Conservation (phyloP, 2,888 invertebrate species). For the Netelia fuscicornis region DNA sequence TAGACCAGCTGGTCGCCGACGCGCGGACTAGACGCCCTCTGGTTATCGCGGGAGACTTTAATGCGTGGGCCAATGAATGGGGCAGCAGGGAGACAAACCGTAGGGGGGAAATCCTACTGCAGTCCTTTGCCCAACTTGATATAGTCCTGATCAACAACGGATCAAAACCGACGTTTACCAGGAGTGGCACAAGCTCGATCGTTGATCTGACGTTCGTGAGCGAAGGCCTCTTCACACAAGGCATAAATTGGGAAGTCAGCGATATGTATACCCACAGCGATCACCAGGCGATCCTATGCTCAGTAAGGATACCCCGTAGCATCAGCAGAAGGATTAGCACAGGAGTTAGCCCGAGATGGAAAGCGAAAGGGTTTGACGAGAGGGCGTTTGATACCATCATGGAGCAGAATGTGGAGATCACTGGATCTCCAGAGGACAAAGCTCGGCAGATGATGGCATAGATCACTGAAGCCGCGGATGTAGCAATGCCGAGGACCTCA, state of each 20-base stretch:
- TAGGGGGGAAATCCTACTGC: slow-evolving; percentile 62
- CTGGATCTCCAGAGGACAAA: slow-evolving; percentile 19
- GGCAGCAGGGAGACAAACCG: slow-evolving; percentile 65
- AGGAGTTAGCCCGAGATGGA: background rate
- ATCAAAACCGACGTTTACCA: slow-evolving; percentile 63
- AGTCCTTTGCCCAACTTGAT: slow-evolving; percentile 58
- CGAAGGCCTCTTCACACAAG: slow-evolving; percentile 62
- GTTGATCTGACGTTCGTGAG: slow-evolving; percentile 68
- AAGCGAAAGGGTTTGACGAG: background rate
- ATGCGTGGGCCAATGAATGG: slow-evolving; percentile 70
- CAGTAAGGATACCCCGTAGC: background rate
- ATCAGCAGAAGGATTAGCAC: too few relatives aligned
- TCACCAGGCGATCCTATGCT: slow-evolving; percentile 62
- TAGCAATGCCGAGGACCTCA: slow-evolving; percentile 43
- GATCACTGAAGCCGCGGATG: slow-evolving; percentile 47
- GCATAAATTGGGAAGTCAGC: slow-evolving; percentile 49
- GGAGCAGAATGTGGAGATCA: slow-evolving; percentile 6
- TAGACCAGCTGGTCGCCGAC: slow-evolving; percentile 64
- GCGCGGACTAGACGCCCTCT: slow-evolving; percentile 53
- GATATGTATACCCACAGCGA: slow-evolving; percentile 65
- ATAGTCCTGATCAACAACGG: slow-evolving; percentile 65
- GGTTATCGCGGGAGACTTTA: slow-evolving; percentile 70
- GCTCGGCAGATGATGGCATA: slow-evolving; percentile 31
- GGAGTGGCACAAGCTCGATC: slow-evolving; percentile 40
- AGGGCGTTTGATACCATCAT: background rate